phyloP scores from a whole-genome alignment of 2,888 invertebrate species.

The Ariolimax columbianus region DNA sequence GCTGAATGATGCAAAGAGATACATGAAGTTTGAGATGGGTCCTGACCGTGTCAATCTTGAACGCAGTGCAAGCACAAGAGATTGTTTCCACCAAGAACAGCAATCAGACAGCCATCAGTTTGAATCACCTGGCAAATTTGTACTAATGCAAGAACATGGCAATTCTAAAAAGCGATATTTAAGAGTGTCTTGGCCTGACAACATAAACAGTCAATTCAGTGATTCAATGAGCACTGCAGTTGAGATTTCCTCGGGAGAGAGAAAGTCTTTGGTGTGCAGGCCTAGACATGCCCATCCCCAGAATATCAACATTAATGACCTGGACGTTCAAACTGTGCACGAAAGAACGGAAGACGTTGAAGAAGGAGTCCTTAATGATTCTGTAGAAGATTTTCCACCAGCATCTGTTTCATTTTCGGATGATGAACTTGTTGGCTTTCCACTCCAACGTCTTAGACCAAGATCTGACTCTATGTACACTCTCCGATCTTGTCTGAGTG shows the following conservation, averaged over 20 bases:
- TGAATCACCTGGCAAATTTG: not conserved
- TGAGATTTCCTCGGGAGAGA: not conserved
- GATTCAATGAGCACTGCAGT: not conserved
- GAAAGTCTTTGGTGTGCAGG: not conserved
- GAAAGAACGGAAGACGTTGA: not conserved
- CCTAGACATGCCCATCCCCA: not conserved
- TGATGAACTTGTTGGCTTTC: conserved; percentile 30
- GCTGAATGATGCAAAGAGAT: not conserved
- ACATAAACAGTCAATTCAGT: not conserved
- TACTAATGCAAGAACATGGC: not conserved
- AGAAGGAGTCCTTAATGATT: not conserved
- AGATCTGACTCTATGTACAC: conserved; percentile 41
- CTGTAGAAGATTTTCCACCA: conserved; percentile 3
- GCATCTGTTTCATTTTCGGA: conserved; percentile 29
- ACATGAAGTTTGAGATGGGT: not conserved
- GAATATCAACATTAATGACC: not conserved
- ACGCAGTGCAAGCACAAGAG: too few relatives aligned
- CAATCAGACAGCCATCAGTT: not conserved
- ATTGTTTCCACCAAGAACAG: too few relatives aligned
- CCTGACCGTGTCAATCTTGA: not conserved
- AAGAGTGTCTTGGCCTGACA: not conserved
- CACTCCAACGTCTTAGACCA: not conserved
- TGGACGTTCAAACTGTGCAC: not conserved
- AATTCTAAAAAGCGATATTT: not conserved
- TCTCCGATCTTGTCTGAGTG: conserved; percentile 38